Evolutionary conservation across 2,797 vertebrate genomes (phyloP), one percentile per base, ranked within the genome.

Genomic region (Apogon hyalosoma): DNA sequence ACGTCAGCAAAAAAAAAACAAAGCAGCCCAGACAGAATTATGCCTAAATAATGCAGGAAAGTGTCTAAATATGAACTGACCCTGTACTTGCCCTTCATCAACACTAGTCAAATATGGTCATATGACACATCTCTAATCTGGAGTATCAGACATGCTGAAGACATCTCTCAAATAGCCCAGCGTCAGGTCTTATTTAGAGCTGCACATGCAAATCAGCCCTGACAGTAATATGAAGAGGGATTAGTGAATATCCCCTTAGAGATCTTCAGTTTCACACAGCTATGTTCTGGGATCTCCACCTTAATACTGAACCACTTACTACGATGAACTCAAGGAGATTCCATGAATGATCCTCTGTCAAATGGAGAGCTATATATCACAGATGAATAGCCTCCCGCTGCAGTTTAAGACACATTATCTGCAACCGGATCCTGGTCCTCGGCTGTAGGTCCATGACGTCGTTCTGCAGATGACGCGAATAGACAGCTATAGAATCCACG

Each of bases 231-330:
- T 62, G 56, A 64, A 71, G 49, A 18, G 6, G 63, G 54, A 77
- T 69, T 74, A 59, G 63, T 54, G 9, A 53, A 36, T 36, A 36
- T 31, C 24, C 60, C 38, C 4, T 8, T 13, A 53, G 61, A 59
- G 57, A 13, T 78, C 77, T 81, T 46, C 40, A 41, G 77, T 83
- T 85, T 78, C 79, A 57, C 40, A 39, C 69, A 69, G 47, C 62
- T 50, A 61, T 49, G 21, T 16, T 60, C 53, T 48, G 51, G 45
- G 43, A 56, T 64, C 24, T 42, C 43, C 28, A n/a, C 50, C 48
- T n/a, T 28, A 16, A 38, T n/a, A 40, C 31, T 58, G 28, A 18
- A 48, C 60, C 65, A 39, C 51, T 54, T 51, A 64, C 67, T 56
- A 56, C 57, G 41, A 13, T 24, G 45, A 59, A 46, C 48, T 24